Evolutionary conservation across 2,797 vertebrate genomes (phyloP).

Genomic region (Mormyrus proboscirostris): DNA sequence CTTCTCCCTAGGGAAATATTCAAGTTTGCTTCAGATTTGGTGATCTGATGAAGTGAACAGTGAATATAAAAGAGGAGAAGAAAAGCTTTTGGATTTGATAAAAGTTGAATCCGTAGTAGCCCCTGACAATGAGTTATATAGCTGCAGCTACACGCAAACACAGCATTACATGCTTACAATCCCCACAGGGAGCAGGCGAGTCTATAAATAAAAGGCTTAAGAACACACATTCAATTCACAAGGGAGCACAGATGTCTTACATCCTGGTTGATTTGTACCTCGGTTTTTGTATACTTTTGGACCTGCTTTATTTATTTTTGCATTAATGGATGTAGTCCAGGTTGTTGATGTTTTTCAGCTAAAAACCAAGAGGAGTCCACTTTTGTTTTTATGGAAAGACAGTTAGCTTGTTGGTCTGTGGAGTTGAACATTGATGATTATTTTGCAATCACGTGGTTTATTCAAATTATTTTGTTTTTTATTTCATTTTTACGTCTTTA

Average conservation of each 20-base stretch:
- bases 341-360: slow-evolving; percentile 35
- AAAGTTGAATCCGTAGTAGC: slow-evolving; percentile 48
- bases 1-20: background rate
- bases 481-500: background rate
- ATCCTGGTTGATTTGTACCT: slow-evolving; percentile 56
- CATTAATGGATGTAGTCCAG: slow-evolving; percentile 40
- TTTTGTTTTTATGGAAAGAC: background rate
- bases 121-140: slow-evolving; percentile 69
- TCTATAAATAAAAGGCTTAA: slow-evolving; percentile 74
- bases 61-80: slow-evolving; percentile 44
- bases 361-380: slow-evolving; percentile 13
- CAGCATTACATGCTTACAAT: slow-evolving; percentile 62
- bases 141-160: slow-evolving; percentile 61
- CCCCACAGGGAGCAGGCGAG: slow-evolving; percentile 58
- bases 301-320: slow-evolving; percentile 46
- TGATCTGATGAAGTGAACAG: background rate
- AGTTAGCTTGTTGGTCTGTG: background rate
- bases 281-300: slow-evolving; percentile 54
- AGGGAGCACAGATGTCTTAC: slow-evolving; percentile 66
- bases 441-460: background rate
- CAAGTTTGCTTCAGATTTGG: background rate
- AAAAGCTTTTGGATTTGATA: slow-evolving; percentile 48
- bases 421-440: background rate
- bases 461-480: background rate
- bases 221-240: slow-evolving; percentile 65